Evolutionary conservation across 2,113 vertebrate species (phyloP), one percentile per base, ranked within the genome.

Genomic region (Prinia subflava): DNA sequence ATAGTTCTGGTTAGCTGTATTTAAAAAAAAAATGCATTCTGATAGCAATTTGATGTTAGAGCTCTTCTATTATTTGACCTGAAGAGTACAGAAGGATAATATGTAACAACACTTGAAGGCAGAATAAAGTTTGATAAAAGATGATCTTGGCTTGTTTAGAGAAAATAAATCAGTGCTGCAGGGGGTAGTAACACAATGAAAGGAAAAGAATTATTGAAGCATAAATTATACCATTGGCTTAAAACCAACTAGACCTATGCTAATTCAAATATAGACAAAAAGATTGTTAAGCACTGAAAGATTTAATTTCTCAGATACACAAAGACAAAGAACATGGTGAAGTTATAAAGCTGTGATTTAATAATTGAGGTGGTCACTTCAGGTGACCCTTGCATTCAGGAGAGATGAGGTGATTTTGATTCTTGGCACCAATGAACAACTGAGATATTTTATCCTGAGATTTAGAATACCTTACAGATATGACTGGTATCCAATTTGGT

Each of bases 141-240:
- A 83, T 35, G 1, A 62, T 46, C 75, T 90, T 93, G 90, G 50
- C 90, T 94, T 95, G 55, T 83, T 93, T 81, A 59, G 47, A 86
- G 68, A 92, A 92, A 94, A 94, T 60, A 95, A 90, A 92, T 86
- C 63, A 77, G 71, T 35, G 68, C 86, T 90, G 68, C 71, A 93
- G 64, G 55, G 56, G 33, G 10, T 60, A 87, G 64, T 77, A 74
- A 86, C 46, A 90, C n/a, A 71, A 56, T 30, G 27, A 62, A 90
- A 93, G 78, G 56, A 81, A 83, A 96, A 80, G 50, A 89, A 55
- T 86, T 94, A 92, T 22, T 86, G 79, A 90, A 83, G 68, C 59
- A 90, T 90, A 78, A 93, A 90, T 70, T 0, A 70, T 86, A 67
- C 30, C 27, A 42, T 49, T 96, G 86, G 73, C 92, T 71, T 69